Evolutionary conservation across 2,888 invertebrate species (phyloP).

Genomic region (Drosophila percnosoma): DNA sequence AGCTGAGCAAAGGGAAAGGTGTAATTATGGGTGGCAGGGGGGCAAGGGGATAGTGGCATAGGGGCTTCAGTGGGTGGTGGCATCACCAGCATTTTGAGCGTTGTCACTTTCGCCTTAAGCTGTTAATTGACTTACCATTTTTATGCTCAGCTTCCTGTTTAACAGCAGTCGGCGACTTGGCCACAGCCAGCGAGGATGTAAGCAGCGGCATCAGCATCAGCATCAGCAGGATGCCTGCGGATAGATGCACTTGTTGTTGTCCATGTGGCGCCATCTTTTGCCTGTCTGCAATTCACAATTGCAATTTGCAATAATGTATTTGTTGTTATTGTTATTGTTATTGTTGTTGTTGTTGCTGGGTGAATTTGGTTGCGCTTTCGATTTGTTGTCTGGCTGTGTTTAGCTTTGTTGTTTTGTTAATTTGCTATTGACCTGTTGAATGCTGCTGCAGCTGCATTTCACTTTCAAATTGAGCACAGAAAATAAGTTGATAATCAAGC

Average conservation of each 20-base stretch:
- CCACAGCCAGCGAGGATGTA: slow-evolving; percentile 20
- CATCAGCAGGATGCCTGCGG: slow-evolving; percentile 28
- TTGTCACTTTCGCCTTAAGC: slow-evolving; percentile 43
- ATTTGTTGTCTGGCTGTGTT: slow-evolving; percentile 6
- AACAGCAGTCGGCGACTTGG: slow-evolving; percentile 40
- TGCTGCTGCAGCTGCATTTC: slow-evolving; percentile 59
- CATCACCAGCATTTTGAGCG: neutral
- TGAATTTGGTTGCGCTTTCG: slow-evolving; percentile 33
- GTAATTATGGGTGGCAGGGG: neutral
- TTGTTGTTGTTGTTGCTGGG: neutral
- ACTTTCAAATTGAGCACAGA: slow-evolving; percentile 45
- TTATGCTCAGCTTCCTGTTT: slow-evolving; percentile 55
- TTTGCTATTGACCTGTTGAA: slow-evolving; percentile 44
- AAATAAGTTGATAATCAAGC: slow-evolving; percentile 48
- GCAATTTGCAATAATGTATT: slow-evolving; percentile 2
- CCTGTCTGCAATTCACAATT: neutral
- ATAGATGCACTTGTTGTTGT: slow-evolving; percentile 20
- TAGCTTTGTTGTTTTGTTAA: slow-evolving; percentile 15
- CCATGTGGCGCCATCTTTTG: slow-evolving; percentile 27
- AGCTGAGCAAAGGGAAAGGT: slow-evolving; percentile 8
- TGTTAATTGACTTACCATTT: slow-evolving; percentile 64
- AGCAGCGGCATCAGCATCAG: slow-evolving; percentile 37
- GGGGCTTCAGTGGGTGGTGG: slow-evolving; percentile 1
- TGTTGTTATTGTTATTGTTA: neutral
- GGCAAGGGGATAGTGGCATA: neutral